These are phyloP conservation scores for Iphiclides podalirius DNA, from an alignment of 2,888 invertebrate species.

Conservation along the genomic window DNA sequence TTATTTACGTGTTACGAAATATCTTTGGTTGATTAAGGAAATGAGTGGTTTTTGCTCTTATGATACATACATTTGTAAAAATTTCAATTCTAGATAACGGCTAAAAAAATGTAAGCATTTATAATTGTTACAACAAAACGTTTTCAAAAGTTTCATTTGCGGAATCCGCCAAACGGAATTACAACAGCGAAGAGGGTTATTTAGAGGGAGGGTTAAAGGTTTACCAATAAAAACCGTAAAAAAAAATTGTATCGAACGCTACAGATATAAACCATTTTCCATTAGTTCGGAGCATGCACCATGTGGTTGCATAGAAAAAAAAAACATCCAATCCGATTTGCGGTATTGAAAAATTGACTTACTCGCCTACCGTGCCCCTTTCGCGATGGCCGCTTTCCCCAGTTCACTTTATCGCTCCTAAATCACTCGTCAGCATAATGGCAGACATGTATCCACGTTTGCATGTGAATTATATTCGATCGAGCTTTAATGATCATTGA, in stretches of 20 bases:
- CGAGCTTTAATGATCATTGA: slow-evolving; percentile 13
- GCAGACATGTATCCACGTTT: slow-evolving; percentile 12
- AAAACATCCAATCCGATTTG: slow-evolving; percentile 21
- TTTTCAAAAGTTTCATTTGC: neutral
- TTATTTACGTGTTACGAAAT: no score
- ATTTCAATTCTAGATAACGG: no score
- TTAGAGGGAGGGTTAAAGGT: no score
- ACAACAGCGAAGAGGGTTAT: no score
- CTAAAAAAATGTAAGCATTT: no score
- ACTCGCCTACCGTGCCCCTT: slow-evolving; percentile 5
- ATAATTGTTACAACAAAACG: no score
- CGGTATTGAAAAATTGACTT: slow-evolving; percentile 21
- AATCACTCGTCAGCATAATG: slow-evolving; percentile 7
- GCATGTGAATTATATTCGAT: slow-evolving; percentile 20
- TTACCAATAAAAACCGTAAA: no score
- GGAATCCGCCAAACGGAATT: neutral
- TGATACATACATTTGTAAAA: no score
- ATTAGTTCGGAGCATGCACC: slow-evolving; percentile 18
- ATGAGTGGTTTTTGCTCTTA: no score
- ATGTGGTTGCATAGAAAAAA: slow-evolving; percentile 28
- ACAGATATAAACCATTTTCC: slow-evolving; percentile 11
- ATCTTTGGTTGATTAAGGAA: no score
- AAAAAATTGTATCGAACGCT: no score
- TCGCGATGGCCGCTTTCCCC: slow-evolving; percentile 6
- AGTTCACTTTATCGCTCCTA: slow-evolving; percentile 16